Conservation (phyloP, 2,888 invertebrate genomes). For the Pocota personata region DNA sequence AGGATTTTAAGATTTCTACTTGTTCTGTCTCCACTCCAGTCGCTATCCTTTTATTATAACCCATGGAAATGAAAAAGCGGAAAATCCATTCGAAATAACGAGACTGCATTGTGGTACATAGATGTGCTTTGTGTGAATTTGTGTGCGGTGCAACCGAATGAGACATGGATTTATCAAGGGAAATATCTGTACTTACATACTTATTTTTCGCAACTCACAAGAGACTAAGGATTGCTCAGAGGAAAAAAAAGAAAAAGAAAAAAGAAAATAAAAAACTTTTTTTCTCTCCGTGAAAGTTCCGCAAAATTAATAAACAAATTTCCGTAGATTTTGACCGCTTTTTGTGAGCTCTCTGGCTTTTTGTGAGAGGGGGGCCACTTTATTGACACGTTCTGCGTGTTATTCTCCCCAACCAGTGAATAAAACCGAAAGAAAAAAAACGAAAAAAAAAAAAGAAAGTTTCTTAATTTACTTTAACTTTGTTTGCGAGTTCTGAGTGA, state of each 20-base stretch:
- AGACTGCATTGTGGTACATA: not conserved
- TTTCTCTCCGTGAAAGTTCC: constrained; percentile 1
- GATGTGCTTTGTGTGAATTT: not conserved
- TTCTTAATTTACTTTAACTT: constrained; percentile 49
- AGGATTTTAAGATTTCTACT: constrained; percentile 22
- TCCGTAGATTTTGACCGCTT: not conserved
- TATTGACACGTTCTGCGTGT: constrained; percentile 38
- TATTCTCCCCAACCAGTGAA: constrained; percentile 35
- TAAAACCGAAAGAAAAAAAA: not conserved
- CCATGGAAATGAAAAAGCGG: not conserved
- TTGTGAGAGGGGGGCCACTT: not conserved
- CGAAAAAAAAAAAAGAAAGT: constrained; percentile 8
- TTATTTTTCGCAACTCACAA: not conserved
- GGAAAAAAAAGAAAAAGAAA: not conserved
- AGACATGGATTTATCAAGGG: not conserved
- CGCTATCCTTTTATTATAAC: not conserved
- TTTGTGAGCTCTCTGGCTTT: not conserved
- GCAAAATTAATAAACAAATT: constrained; percentile 25
- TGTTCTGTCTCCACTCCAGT: not conserved
- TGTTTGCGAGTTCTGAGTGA: not conserved
- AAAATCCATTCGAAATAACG: not conserved
- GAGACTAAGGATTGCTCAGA: not conserved
- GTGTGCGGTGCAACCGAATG: not conserved
- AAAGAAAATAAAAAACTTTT: not conserved
- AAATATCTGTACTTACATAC: not conserved